A percentile compares a stretch with the other conserved stretches of the same genome.
Evolutionary conservation across 2,797 vertebrate species (phyloP).

Genomic region (Acipenser transmontanus): DNA sequence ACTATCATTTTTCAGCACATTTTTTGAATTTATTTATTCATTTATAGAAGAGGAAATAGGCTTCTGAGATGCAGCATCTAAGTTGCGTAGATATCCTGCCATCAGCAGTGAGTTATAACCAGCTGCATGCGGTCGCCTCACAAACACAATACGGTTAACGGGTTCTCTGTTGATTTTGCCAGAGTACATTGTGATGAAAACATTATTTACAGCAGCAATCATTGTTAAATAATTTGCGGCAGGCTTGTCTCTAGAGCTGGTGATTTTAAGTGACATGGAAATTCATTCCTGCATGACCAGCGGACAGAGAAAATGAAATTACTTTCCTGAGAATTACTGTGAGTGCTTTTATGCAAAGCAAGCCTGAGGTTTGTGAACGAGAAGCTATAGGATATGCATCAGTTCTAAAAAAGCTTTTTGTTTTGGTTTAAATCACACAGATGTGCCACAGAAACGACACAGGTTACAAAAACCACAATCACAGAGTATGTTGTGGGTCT

Average conservation of each 20-base stretch:
- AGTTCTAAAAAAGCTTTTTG: neutral
- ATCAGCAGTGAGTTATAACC: neutral
- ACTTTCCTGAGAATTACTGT: too few species aligned
- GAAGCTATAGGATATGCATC: too few species aligned
- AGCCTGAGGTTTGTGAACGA: too few species aligned
- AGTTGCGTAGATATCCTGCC: neutral
- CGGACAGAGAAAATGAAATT: too few species aligned
- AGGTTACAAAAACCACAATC: constrained; percentile 41
- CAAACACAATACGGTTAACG: neutral
- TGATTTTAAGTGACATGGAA: neutral
- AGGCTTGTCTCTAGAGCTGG: neutral
- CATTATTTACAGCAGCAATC: neutral
- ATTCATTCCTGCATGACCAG: too few species aligned
- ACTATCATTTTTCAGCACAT: too few species aligned
- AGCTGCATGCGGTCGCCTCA: neutral
- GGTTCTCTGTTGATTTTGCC: neutral
- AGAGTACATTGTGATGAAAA: neutral
- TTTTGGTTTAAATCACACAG: constrained; percentile 45
- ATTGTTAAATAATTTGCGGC: neutral
- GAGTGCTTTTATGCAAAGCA: too few species aligned
- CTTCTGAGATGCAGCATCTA: neutral
- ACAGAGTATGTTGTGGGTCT: constrained; percentile 42
- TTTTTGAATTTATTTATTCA: neutral
- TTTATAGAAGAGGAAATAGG: neutral
- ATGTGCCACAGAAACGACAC: constrained; percentile 63